Evolutionary conservation across 2,888 invertebrate species (phyloP).

Genomic region (Agriopis marginaria): DNA sequence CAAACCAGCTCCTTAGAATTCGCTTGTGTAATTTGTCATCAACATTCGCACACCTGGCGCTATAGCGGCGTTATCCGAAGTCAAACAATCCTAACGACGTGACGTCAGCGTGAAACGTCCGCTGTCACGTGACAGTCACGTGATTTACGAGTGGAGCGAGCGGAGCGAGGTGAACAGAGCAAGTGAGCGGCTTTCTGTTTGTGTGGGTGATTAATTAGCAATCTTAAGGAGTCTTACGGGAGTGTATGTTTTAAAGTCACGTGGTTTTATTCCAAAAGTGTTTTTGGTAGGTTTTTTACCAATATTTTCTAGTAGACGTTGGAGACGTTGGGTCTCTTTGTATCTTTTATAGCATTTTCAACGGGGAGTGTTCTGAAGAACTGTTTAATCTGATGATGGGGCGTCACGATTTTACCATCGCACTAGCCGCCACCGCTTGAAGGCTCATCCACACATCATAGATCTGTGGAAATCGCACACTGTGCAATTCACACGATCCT

Average conservation of each 20-base stretch:
- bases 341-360: no score
- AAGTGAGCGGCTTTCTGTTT: conserved; percentile 23
- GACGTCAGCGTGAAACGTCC: conserved; percentile 16
- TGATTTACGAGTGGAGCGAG: conserved; percentile 21
- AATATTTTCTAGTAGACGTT: no score
- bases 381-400: no score
- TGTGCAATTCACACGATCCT: no score
- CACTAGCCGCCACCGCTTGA: no score
- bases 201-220: conserved; percentile 27
- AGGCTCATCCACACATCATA: no score
- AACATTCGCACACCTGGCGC: conserved; percentile 21
- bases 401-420: no score
- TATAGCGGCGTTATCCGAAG: conserved; percentile 17
- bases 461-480: no score
- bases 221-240: not conserved
- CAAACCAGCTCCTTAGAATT: conserved; percentile 9
- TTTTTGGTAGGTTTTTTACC: not conserved
- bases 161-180: not conserved
- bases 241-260: not conserved
- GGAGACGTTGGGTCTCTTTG: no score
- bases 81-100: conserved; percentile 28
- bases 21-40: conserved; percentile 22
- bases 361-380: no score
- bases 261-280: not conserved
- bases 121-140: conserved; percentile 26